Evolutionary conservation across 2,113 vertebrate genomes (phyloP), one percentile per base, ranked within the genome.

Genomic region (Orycteropus afer): DNA sequence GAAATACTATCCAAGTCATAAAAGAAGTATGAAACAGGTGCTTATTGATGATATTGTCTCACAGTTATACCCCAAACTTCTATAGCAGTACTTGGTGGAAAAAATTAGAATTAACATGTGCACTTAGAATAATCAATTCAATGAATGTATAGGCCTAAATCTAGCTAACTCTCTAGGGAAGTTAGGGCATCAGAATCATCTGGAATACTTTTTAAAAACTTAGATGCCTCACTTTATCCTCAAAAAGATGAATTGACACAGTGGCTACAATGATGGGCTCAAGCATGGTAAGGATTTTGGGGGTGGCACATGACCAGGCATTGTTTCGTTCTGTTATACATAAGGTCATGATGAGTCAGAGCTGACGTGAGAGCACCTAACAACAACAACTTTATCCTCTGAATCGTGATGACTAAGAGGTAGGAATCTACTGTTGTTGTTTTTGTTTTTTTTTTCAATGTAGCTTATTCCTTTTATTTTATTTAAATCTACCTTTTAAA

Each of bases 91-190:
- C 2, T 34, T 5, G 3, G 80, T 5, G 87, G 79, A 91, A 77
- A 23, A 93, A 89, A 89, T 77, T 55, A 81, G 71, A 95, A 94
- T 86, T 57, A 42, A 87, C 32, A 51, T 1, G 2, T 84, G 80
- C 45, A 47, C 12, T 63, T 85, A 77, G 51, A 91, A 92, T 77
- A 86, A 85, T 74, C 22, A 94, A 67, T 53, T 59, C 53, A 86
- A 89, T 86, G 65, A 63, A 85, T n/a, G 2, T 17, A 32, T 3
- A 67, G 45, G 47, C 71, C 14, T 92, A 95, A 95, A 69, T 87
- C 22, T 27, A 42, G 61, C 12, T 57, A 89, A 89, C 18, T 81
- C 65, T 76, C 57, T 59, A 51, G 53, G 61, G 27, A 47, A 94
- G 57, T 45, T 3, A 45, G 47, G 23, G 67, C 42, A 71, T 65